Evolutionary conservation across 30 jellyfish, hydroid and myxozoan genomes (phyloP), one percentile per base, ranked within the genome.

Genomic region (Turritopsis rubra): DNA sequence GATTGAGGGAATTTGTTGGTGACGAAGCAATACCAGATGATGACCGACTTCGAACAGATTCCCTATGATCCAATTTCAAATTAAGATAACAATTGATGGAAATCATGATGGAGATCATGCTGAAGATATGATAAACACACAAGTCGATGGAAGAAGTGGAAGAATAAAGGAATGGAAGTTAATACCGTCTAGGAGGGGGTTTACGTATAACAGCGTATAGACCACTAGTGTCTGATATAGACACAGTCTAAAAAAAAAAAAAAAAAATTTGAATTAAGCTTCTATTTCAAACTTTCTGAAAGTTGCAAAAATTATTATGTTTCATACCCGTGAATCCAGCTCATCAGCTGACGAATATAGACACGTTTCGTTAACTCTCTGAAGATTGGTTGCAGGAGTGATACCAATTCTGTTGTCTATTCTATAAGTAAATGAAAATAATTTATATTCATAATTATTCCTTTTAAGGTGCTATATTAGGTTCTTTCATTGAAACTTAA

Each of bases 151-250:
- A 23, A 21, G 31, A 7, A 68, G 77, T 68, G 21, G 30, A 68
- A 7, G 30, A 68, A 7, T 68, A 9, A n/a, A 18, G 18, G 54
- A 29, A 1, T 16, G 19, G 24, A 19, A 81, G 41, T 9, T 28
- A 79, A 53, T 31, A 92, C 98, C 84, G 80, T 85, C 98, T 66
- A 3, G 98, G 98, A 0, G 98, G 98, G 13, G 98, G 95, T 85
- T 92, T 92, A 20, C 96, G 81, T 16, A 92, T 88, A 20, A 92
- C 95, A 18, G 98, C 98, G 72, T 92, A 92, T 52, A 92, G 75
- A 21, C 98, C 98, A 85, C 90, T 92, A 8, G 75, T 72, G 65
- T 96, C 88, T 75, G 98, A 92, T 84, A 92, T 92, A 8, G 98
- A 92, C 79, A 88, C 52, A 18, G 91, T 66, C 98, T 92, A 41